Evolutionary conservation across 1,140 invertebrate species (phyloP), one percentile per base, ranked within the genome.

Genomic region (Calliphora vicina): DNA sequence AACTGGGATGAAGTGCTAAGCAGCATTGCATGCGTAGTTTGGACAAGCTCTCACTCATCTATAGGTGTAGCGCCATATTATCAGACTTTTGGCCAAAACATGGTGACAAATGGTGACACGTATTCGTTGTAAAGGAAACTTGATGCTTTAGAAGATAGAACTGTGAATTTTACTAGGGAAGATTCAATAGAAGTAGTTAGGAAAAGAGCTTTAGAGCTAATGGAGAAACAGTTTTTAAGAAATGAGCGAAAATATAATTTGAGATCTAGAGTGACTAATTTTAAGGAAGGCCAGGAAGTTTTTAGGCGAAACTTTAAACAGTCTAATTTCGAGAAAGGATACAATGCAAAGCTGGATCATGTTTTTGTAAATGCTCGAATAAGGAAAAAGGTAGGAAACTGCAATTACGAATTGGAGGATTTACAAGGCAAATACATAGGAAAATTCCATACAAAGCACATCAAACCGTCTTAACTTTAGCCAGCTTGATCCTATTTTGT

Each of bases 1-100:
- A 26, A 82, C 9, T 82, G 81, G 81, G 81, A 82, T 42, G 27
- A 72, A 4, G 15, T 72, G 5, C 12, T 82, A 10, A 20, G 27
- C 9, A 8, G 9, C 5, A 82, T 82, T n/a, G 13, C 15, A 45
- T 29, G 27, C 15, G 83, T 80, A 1, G 6, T 78, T 29, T 23
- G 83, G 3, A 74, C 42, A 9, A 29, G 8, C 1, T 26, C 50
- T 4, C 43, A 61, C 15, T 35, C 35, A 0, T 35, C 35, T 5
- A 35, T 35, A 35, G 35, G 35, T 35, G 35, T 35, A 35, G 35
- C 35, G 4, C 35, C 35, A 5, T 23, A 80, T 23, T 80, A 15
- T 26, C 13, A 20, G 72, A 20, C 72, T n/a, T 74, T 74, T 20
- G 72, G 72, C 25, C 72, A 74, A 26, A 15, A 74, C 29, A 74